Evolutionary conservation across 2,888 invertebrate genomes (phyloP), one percentile per base, ranked within the genome.

Genomic region (Cyrtodaria siliqua): DNA sequence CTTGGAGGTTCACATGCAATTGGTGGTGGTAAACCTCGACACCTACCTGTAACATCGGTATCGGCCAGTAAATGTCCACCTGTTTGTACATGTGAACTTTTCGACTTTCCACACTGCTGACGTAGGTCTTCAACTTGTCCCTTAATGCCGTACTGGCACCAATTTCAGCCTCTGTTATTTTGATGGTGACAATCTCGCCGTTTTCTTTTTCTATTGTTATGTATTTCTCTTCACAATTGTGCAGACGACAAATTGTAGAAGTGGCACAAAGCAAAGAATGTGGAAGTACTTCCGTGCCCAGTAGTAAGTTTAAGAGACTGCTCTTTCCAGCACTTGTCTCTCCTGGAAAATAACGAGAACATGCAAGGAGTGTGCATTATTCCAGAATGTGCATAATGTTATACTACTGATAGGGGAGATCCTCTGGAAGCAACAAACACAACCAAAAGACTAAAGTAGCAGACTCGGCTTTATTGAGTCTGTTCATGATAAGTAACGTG

Each of bases 301-400:
- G 81, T 0, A 91, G 63, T 20, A 90, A 66, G 63, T 91, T 91
- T 23, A 91, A 66, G 14, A 91, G 75, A 18, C 87, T 87, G 74
- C 90, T 90, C 69, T 91, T 91, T 1, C 91, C 91, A 8, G 90
- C 88, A 47, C 89, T 86, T 38, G 90, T 90, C 55, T 90, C 90
- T 6, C 90, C 90, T 90, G 75, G 12, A 33, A 33, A 12, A 33
- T 12, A 33, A 33, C 12, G 4, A 12, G 4, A 33, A 33, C 12
- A 33, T 33, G 12, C 33, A 33, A 8, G 33, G n/a, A n/a, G n/a
- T n/a, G n/a, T n/a, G n/a, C n/a, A n/a, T n/a, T n/a, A n/a, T n/a
- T n/a, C n/a, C n/a, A n/a, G n/a, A n/a, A n/a, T n/a, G n/a, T n/a
- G n/a, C n/a, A n/a, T n/a, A n/a, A n/a, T n/a, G n/a, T n/a, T n/a